Base-by-base conservation (phyloP, 2,888 invertebrate genomes). In the Cosmia trapezina region DNA sequence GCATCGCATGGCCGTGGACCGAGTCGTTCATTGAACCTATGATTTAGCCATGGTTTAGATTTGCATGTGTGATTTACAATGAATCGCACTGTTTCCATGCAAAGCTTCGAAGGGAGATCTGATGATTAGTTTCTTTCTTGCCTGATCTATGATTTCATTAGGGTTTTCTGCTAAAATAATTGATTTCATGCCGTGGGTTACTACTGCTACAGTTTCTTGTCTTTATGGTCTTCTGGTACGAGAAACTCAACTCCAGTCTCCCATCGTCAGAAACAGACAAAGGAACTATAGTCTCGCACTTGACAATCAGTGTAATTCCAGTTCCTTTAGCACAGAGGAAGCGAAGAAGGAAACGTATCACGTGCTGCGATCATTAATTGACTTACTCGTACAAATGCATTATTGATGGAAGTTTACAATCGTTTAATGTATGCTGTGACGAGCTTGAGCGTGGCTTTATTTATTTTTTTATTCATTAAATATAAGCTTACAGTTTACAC, bases 21-120 rank as follows among this genome's bases (percentile, higher is more conserved):
- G 88, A 85, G 78, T 83, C 89, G 91, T 87, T 73, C 91, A 83
- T 86, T 90, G 90, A 90, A 89, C 91, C 84, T 84, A 63, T 73
- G 80, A 79, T 81, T 83, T 76, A 77, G 85, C 71, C 78, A 81
- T 75, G 83, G 80, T 84, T 76, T 62, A 69, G 64, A 76, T 83
- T 76, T 73, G 83, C 78, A 81, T 83, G 77, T 74, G 73, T 84
- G 70, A 67, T 69, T 68, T 81, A 76, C 73, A 76, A 61, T 62
- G 69, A 53, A 1, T 49, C 17, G 43, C 22, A 57, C 33, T 75
- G 66, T 70, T 74, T 53, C 37, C 8, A 77, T 22, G 49, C 45
- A 17, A 53, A 62, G 57, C 45, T 57, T 62, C 41, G 37, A 51
- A 67, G 43, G 47, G 14, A 56, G 12, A 17, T 47, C 41, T 43